Base-by-base conservation (phyloP, 2,888 invertebrate species). In the Patella depressa region DNA sequence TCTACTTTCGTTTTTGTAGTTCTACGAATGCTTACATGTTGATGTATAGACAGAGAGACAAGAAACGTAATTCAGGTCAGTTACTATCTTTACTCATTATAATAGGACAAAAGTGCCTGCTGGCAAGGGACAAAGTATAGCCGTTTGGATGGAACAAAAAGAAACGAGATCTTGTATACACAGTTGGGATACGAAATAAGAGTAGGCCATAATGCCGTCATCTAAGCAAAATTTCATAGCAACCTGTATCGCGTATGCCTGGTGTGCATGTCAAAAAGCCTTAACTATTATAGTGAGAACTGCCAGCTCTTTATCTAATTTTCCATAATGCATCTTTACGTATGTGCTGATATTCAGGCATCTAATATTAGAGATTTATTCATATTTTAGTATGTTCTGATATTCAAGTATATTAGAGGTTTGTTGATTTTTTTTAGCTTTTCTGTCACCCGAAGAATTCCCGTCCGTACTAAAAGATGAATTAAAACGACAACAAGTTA, bases 1-100 rank as follows among this genome's bases (percentile, higher is more conserved):
- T 45, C 45, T 70, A 53, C 24, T 55, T 55, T 14, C 19, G 17
- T 84, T 85, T 70, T 45, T 45, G 7, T 84, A 89, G 95, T 76
- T 96, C 96, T 87, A 96, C 96, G 72, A 96, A 96, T 91, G 97
- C 96, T 0, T 97, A 97, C 88, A 97, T 97, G 96, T 93, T 97
- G 78, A 96, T 97, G 95, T 97, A 97, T 89, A 93, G 97, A 73
- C 95, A 95, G 83, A 91, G 92, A 76, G 91, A 92, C 82, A 89
- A 89, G 72, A 85, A 88, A 34, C 85, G 85, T 73, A 92, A 92
- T 87, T 85, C 88, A 78, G 89, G 90, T 91, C 77, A 81, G 87
- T 78, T n/a, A 11, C 70, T n/a, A n/a, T 54, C 65, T 34, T n/a
- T 59, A 59, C 5, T n/a, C 17, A 59, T 59, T 4, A 19, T 17